Base-by-base conservation (phyloP, 2,888 invertebrate genomes). In the Anticlea derivata region DNA sequence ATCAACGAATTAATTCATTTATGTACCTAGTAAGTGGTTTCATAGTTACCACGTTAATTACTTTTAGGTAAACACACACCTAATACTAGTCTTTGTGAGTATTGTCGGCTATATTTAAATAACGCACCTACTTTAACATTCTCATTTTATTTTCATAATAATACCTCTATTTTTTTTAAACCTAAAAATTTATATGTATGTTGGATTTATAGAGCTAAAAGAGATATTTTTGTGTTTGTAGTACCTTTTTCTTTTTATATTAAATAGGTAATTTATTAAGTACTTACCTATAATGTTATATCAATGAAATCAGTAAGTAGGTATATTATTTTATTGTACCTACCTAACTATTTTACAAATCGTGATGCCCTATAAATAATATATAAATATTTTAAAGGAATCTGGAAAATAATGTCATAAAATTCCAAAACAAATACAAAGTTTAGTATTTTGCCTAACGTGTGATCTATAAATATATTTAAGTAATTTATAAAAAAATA, bases 11-110 rank as follows among this genome's bases (percentile, higher is more conserved):
- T 39, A 34, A 27, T 34, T 12, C 27, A 24, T 41, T 31, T 7
- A 34, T 26, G 26, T 5, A n/a, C 4, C 17, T 17, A 17, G 1
- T 27, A 26, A 26, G 41, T 49, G 30, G 30, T 49, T 11, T 35
- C 10, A 11, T 35, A 35, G 48, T 48, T 29, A 48, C 44, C 50
- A 44, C 43, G 26, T 43, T 5, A 17, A 29, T 37, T 31, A 31
- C 5, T 27, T 41, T n/a, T 37, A 31, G 5, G n/a, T 44, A 39
- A 38, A n/a, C n/a, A n/a, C n/a, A 17, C 17, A 27, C n/a, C 7
- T 34, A 40, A 23, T 30, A 29, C 52, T 52, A 52, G 47, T 52
- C 41, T 29, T 30, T 40, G 23, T 47, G 40, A 44, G 40, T 52
- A 47, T 47, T 33, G 31, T 24, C 27, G 34, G 33, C n/a, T 24